Conservation (phyloP, 2,797 vertebrate species). For the Pelochelys cantorii region DNA sequence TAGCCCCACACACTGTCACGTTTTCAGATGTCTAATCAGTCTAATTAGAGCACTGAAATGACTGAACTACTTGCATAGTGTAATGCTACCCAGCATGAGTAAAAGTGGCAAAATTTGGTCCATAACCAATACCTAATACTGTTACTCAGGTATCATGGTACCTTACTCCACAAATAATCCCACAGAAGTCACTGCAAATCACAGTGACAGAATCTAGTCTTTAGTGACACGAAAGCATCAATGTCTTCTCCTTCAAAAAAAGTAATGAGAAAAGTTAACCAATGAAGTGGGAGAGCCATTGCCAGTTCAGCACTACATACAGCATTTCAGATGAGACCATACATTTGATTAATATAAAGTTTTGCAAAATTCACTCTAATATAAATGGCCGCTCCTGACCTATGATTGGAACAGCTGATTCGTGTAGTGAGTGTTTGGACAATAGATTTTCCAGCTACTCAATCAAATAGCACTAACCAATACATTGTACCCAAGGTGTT, state of each 20-base stretch:
- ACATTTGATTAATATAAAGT: constrained; percentile 75
- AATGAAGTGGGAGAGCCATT: not conserved
- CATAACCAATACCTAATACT: not conserved
- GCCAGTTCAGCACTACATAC: not conserved
- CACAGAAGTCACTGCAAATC: not conserved
- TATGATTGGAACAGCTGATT: constrained; percentile 28
- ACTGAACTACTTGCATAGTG: not conserved
- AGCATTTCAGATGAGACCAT: not conserved
- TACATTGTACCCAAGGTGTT: not conserved
- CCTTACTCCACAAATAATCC: not conserved
- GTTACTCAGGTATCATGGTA: not conserved
- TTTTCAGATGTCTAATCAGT: constrained; percentile 60
- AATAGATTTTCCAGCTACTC: not conserved
- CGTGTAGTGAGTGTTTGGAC: not conserved
- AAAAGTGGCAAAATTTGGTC: not conserved
- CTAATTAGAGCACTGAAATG: constrained; percentile 55
- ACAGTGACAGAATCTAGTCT: not conserved
- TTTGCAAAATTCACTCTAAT: constrained; percentile 52
- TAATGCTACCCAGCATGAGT: not conserved
- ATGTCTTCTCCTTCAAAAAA: not conserved
- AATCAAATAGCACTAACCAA: not conserved
- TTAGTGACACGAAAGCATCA: not conserved
- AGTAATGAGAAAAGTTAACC: not conserved
- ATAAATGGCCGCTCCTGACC: not conserved
- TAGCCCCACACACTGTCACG: constrained; percentile 15